Evolutionary conservation across 1,140 invertebrate genomes (phyloP).

Genomic region (Gonatopus flavifemur): DNA sequence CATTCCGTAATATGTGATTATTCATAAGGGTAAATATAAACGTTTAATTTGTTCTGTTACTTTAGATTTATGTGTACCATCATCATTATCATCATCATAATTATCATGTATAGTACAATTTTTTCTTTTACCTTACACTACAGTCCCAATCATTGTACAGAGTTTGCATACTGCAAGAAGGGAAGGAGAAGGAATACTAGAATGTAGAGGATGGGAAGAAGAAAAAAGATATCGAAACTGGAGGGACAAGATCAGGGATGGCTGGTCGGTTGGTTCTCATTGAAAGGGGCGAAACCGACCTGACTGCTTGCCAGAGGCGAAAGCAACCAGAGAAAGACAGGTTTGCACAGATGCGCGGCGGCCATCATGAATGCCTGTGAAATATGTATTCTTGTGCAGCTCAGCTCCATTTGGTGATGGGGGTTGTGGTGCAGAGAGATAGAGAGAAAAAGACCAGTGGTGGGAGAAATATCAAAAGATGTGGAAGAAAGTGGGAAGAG

Average conservation of each 20-base stretch:
- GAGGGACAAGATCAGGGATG: constrained; percentile 12
- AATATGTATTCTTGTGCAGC: constrained; percentile 56
- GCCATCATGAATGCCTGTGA: constrained; percentile 61
- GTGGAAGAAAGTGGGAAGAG: constrained; percentile 17
- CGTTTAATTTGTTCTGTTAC: no score
- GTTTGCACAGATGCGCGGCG: constrained; percentile 58
- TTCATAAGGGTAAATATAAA: no score
- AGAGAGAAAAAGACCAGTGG: constrained; percentile 26
- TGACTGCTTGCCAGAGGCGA: constrained; percentile 33
- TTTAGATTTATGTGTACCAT: no score
- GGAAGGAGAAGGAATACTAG: background rate
- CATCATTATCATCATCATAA: no score
- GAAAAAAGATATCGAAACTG: constrained; percentile 9
- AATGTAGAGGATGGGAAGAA: constrained; percentile 9
- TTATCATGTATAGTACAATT: no score
- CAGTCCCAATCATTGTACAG: no score
- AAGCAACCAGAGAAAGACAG: constrained; percentile 43
- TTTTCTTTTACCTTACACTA: no score
- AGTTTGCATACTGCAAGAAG: no score
- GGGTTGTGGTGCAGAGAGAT: constrained; percentile 19
- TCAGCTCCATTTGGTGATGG: constrained; percentile 31
- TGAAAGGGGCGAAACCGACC: constrained; percentile 45
- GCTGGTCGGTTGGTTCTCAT: constrained; percentile 26
- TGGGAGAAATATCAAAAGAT: constrained; percentile 18
- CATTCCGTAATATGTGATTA: no score